These are phyloP conservation scores for Rhagoletis pomonella DNA, from an alignment of 1,140 invertebrate species.

Conservation along the genomic window DNA sequence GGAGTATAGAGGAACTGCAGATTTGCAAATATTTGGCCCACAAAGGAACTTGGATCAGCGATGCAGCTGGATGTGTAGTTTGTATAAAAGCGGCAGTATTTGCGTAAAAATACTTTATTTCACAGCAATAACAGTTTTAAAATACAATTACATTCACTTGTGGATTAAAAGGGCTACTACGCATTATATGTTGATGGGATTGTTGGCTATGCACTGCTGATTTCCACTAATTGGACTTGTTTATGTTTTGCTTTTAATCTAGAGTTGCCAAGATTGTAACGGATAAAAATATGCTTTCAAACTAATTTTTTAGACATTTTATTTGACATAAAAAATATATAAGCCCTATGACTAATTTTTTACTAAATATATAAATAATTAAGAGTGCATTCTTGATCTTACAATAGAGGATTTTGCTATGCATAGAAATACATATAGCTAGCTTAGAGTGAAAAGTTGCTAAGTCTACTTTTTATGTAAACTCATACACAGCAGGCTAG, in stretches of 20 bases:
- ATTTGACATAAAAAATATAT: too few relatives aligned
- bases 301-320: too few relatives aligned
- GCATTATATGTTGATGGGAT: neutral
- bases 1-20: neutral
- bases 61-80: neutral
- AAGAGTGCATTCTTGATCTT: too few relatives aligned
- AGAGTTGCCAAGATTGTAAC: conserved; percentile 11
- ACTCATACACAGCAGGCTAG: too few relatives aligned
- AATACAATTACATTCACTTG: neutral
- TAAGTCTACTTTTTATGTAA: too few relatives aligned
- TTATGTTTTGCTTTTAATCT: conserved; percentile 32
- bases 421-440: too few relatives aligned
- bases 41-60: neutral
- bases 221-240: neutral
- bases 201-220: conserved; percentile 14
- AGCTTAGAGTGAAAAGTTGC: too few relatives aligned
- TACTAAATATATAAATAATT: too few relatives aligned
- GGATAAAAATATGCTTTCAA: neutral
- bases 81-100: neutral
- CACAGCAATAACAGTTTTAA: neutral
- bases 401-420: too few relatives aligned
- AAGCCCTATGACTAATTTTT: too few relatives aligned
- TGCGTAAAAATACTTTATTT: neutral
- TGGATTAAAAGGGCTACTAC: neutral
- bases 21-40: neutral